A percentile compares a stretch with the other conserved stretches of the same genome.
phyloP scores from a whole-genome alignment of 2,888 invertebrate species.

The Oligia strigilis region DNA sequence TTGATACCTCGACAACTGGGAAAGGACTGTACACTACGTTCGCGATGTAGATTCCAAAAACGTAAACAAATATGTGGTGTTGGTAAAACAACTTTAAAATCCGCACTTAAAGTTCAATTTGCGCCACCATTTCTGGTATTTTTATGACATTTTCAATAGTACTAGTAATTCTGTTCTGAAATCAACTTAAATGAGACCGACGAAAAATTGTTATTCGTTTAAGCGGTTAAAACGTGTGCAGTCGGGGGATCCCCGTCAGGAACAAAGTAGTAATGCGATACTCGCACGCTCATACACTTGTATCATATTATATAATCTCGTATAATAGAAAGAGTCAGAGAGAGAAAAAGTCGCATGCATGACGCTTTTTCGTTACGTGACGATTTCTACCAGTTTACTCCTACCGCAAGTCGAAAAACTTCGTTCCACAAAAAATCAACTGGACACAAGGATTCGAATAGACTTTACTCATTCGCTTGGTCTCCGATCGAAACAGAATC shows the following conservation, averaged over 20 bases:
- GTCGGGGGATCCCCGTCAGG: not conserved
- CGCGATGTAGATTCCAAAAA: not conserved
- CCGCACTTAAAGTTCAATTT: not conserved
- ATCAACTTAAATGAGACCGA: not conserved
- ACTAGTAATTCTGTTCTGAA: not conserved
- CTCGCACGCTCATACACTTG: not conserved
- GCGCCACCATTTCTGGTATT: not conserved
- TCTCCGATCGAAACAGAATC: slow-evolving; percentile 15
- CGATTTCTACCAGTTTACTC: not conserved
- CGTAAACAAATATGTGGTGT: not conserved
- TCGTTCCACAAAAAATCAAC: not conserved
- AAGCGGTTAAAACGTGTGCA: not conserved
- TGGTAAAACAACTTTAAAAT: not conserved
- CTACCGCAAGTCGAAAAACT: not conserved
- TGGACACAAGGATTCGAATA: not conserved
- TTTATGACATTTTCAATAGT: no score
- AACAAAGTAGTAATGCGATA: not conserved
- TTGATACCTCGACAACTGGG: slow-evolving; percentile 38
- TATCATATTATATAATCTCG: not conserved
- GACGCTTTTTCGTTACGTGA: not conserved
- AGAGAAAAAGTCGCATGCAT: not conserved
- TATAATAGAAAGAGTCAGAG: not conserved
- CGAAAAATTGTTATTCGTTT: no score
- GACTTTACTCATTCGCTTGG: not conserved
- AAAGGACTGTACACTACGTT: slow-evolving; percentile 21